Conservation (phyloP, 2,113 vertebrate genomes). For the Epinephelus fuscoguttatus region DNA sequence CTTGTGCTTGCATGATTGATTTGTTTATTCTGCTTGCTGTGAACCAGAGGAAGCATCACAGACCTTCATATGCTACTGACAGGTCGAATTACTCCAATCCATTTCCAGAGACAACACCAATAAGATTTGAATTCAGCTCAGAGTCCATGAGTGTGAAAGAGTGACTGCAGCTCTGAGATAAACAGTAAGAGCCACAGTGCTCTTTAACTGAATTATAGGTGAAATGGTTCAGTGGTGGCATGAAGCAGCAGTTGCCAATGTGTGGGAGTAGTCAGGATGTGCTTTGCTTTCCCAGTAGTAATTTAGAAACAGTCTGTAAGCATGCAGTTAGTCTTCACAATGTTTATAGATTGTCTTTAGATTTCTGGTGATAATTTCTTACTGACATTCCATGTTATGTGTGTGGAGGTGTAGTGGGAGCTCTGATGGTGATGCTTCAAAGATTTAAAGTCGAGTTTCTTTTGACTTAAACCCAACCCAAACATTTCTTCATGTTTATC, state of each 20-base stretch:
- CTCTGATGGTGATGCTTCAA: not conserved
- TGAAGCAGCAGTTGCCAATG: not conserved
- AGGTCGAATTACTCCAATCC: not conserved
- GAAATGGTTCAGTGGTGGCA: conserved; percentile 23
- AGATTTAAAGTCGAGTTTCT: no score
- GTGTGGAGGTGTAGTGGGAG: not conserved
- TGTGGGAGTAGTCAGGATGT: conserved; percentile 17
- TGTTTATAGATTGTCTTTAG: not conserved
- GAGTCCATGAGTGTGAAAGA: not conserved
- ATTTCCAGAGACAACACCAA: not conserved
- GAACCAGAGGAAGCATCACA: not conserved
- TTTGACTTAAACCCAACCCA: no score
- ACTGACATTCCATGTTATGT: not conserved
- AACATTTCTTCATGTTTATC: not conserved
- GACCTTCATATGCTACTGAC: not conserved
- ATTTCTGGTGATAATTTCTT: not conserved
- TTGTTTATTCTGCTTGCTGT: not conserved
- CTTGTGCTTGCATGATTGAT: conserved; percentile 20
- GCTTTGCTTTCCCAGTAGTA: not conserved
- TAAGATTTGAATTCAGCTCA: not conserved
- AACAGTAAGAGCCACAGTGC: not conserved
- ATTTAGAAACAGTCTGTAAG: not conserved
- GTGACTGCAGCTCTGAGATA: not conserved
- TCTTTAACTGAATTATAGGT: not conserved
- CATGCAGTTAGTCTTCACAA: not conserved